Conservation (phyloP, 2,113 vertebrate species). For the Lipotes vexillifer region DNA sequence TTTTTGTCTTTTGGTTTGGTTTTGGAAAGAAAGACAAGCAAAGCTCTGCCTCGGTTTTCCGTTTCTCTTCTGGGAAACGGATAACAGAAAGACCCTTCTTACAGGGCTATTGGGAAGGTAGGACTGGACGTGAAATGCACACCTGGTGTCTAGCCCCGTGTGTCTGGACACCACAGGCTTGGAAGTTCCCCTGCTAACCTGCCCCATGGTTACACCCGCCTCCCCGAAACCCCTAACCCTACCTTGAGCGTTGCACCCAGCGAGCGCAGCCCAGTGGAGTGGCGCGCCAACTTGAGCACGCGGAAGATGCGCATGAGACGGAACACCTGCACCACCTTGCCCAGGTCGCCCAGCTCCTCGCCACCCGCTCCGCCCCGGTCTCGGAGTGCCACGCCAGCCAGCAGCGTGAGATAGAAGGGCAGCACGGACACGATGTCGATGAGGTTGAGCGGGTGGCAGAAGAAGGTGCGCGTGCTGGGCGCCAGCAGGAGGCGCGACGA, state of each 20-base stretch:
- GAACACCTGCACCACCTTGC: slow-evolving; percentile 95
- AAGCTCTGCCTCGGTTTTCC: neutral
- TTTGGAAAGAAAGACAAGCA: neutral
- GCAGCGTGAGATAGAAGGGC: slow-evolving; percentile 94
- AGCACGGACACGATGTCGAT: slow-evolving; percentile 94
- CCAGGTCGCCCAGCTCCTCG: slow-evolving; percentile 88
- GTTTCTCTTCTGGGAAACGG: neutral
- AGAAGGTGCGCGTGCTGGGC: slow-evolving; percentile 93
- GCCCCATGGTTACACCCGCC: accelerated
- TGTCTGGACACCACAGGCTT: neutral
- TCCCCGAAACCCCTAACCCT: neutral
- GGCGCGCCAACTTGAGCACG: slow-evolving; percentile 96
- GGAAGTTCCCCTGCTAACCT: neutral
- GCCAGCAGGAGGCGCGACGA: slow-evolving; percentile 92
- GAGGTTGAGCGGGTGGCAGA: slow-evolving; percentile 93
- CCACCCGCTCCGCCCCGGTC: slow-evolving; percentile 68
- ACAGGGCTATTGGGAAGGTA: neutral
- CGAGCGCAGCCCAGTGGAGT: slow-evolving; percentile 94
- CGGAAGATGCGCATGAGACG: slow-evolving; percentile 96
- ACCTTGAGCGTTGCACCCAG: slow-evolving; percentile 96
- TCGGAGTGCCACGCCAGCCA: slow-evolving; percentile 86
- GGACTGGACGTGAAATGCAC: neutral
- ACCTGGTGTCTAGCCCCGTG: neutral
- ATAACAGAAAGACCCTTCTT: neutral
- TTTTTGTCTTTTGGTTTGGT: neutral